These are phyloP conservation scores for Poecilia picta DNA, from an alignment of 2,797 vertebrate species.

Conservation along the genomic window DNA sequence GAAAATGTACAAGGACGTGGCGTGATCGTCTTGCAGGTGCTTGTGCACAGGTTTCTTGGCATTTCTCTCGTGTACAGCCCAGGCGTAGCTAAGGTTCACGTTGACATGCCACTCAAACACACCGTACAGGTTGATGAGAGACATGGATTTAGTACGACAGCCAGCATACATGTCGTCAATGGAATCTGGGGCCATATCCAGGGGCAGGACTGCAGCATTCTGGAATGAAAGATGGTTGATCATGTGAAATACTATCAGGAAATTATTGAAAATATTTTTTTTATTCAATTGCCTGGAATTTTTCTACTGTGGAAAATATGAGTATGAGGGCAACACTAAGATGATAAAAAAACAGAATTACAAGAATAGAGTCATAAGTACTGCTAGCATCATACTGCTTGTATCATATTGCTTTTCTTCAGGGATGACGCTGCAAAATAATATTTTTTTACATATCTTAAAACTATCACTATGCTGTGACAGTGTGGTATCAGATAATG, in stretches of 20 bases:
- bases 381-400: no score
- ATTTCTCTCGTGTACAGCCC: constrained; percentile 23
- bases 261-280: neutral
- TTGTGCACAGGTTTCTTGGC: constrained; percentile 37
- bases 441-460: no score
- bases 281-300: neutral
- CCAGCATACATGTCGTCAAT: constrained; percentile 62
- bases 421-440: no score
- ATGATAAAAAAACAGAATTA: no score
- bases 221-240: constrained; percentile 11
- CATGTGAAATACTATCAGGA: neutral
- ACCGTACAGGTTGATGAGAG: constrained; percentile 33
- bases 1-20: constrained; percentile 44
- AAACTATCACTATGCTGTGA: no score
- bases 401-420: no score
- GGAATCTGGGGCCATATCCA: constrained; percentile 54
- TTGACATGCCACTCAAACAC: constrained; percentile 50
- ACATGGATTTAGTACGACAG: constrained; percentile 28
- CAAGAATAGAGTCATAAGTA: no score
- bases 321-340: no score
- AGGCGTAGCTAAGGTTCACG: constrained; percentile 23
- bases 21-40: constrained; percentile 38
- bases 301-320: neutral
- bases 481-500: no score
- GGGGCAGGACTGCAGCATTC: constrained; percentile 5